A percentile compares a stretch with the other conserved stretches of the same genome.
Conservation (phyloP, 2,113 vertebrate species). For the Cinclus cinclus region DNA sequence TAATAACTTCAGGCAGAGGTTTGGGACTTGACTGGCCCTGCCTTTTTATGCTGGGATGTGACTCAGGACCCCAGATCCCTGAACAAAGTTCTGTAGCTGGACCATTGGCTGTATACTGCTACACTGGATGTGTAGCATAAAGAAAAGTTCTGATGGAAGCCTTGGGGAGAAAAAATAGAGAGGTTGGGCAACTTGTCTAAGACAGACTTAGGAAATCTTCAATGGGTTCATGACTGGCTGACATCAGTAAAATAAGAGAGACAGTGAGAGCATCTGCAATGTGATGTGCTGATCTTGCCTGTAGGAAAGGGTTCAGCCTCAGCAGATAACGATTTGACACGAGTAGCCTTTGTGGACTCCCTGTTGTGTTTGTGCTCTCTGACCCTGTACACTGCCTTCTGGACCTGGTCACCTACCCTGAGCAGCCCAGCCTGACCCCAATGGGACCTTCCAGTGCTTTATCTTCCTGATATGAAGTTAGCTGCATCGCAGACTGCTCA, state of each 20-base stretch:
- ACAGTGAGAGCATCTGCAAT: background rate
- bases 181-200: background rate
- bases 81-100: background rate
- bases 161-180: background rate
- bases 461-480: background rate
- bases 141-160: background rate
- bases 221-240: background rate
- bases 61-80: background rate
- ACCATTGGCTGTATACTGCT: background rate
- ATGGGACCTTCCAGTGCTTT: background rate
- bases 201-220: background rate
- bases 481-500: background rate
- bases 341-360: fast-evolving
- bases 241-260: background rate
- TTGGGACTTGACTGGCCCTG: background rate
- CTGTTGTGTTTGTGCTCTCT: background rate
- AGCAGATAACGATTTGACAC: background rate
- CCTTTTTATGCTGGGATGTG: background rate
- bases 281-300: background rate
- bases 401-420: background rate
- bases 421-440: background rate
- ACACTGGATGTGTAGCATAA: background rate
- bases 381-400: background rate
- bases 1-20: background rate
- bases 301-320: background rate